Percentiles rank a stretch among this genome's conserved stretches.
Evolutionary conservation across 2,797 vertebrate genomes (phyloP).

Genomic region (Sebastes miniatus): DNA sequence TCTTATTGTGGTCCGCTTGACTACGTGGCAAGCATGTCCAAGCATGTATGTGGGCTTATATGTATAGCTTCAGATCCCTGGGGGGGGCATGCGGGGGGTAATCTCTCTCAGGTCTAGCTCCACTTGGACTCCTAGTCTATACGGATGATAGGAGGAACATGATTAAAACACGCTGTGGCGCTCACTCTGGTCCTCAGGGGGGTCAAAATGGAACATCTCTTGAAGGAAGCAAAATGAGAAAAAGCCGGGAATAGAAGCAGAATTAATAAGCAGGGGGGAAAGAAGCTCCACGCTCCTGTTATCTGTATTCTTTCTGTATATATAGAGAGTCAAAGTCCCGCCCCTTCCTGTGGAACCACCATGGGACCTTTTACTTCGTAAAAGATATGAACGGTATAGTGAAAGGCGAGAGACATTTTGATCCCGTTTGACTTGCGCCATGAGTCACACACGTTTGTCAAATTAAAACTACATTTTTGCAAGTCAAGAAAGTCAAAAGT

Average conservation of each 20-base stretch:
- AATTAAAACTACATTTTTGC: no score
- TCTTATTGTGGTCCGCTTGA: constrained; percentile 48
- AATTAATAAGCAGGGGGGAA: constrained; percentile 19
- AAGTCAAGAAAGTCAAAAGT: no score
- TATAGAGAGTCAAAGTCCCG: no score
- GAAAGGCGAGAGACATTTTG: no score
- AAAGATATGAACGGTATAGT: no score
- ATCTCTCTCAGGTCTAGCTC: constrained; percentile 35
- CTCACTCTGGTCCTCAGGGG: constrained; percentile 4
- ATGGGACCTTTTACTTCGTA: no score
- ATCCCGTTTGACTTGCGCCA: no score
- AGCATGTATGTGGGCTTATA: constrained; percentile 34
- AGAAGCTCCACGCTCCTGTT: background rate
- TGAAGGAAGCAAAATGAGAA: constrained; percentile 31
- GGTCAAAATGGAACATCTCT: constrained; percentile 31
- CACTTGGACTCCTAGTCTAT: constrained; percentile 27
- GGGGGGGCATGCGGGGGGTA: constrained; percentile 26
- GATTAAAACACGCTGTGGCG: constrained; percentile 48
- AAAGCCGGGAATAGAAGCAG: constrained; percentile 3
- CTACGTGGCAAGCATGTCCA: constrained; percentile 50
- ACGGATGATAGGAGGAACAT: constrained; percentile 30
- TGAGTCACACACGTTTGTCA: no score
- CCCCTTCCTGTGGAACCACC: background rate
- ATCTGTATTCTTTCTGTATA: background rate
- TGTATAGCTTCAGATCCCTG: constrained; percentile 20